Percentiles rank a stretch among this genome's conserved stretches.
phyloP scores from a whole-genome alignment of 2,113 vertebrate species.

The Vulpes lagopus region DNA sequence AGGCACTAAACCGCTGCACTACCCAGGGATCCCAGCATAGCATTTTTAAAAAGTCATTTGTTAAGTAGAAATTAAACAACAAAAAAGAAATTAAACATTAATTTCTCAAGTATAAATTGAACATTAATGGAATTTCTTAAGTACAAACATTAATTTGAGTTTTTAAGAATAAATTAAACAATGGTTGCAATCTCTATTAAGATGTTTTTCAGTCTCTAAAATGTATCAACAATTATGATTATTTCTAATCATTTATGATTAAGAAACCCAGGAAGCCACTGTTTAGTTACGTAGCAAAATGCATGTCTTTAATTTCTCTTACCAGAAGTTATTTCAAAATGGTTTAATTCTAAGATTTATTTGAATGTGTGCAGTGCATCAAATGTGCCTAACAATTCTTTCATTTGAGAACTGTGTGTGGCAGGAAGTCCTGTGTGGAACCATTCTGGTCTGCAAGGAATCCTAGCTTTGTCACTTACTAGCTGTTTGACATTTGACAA shows the following conservation, averaged over 20 bases:
- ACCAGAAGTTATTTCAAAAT: not conserved
- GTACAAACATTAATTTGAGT: constrained; percentile 44
- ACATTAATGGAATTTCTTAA: constrained; percentile 50
- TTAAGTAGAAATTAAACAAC: constrained; percentile 57
- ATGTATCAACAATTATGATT: constrained; percentile 40
- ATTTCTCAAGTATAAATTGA: constrained; percentile 46
- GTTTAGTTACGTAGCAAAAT: not conserved
- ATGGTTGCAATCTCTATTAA: constrained; percentile 22
- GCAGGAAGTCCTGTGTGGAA: not conserved
- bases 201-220: constrained; percentile 1
- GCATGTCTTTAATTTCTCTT: not conserved
- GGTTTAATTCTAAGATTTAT: constrained; percentile 19
- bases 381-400: not conserved
- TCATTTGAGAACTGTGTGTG: not conserved
- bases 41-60: constrained; percentile 25
- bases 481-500: constrained; percentile 38
- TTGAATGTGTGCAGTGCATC: not conserved
- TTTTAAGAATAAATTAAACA: constrained; percentile 53
- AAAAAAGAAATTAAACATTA: constrained; percentile 49
- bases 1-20: too few species aligned
- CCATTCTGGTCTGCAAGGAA: not conserved
- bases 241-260: constrained; percentile 50
- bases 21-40: not conserved
- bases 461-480: not conserved
- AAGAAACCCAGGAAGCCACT: constrained; percentile 30